A percentile compares a stretch with the other conserved stretches of the same genome.
Conservation (phyloP, 1,140 invertebrate genomes). For the Oryctes rhinoceros region DNA sequence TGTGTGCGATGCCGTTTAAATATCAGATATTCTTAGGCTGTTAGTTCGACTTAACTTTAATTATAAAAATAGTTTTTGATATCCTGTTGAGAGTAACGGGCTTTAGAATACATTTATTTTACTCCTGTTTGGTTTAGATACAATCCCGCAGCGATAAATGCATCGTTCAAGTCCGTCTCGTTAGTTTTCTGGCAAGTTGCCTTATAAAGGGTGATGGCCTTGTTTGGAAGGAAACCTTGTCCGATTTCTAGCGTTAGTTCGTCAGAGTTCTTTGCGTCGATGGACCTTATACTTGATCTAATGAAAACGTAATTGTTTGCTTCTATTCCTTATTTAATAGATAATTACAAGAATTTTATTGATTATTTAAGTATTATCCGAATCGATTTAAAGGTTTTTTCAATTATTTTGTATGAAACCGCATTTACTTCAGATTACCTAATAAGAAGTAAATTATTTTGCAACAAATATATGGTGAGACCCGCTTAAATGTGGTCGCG, state of each 20-base stretch:
- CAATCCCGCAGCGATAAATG: background rate
- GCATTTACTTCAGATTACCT: too few species aligned
- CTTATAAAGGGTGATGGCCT: slow-evolving; percentile 17
- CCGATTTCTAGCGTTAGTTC: slow-evolving; percentile 9
- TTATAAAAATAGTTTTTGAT: background rate
- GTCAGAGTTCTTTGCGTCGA: background rate
- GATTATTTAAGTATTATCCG: too few species aligned
- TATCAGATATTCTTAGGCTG: too few species aligned
- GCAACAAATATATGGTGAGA: too few species aligned
- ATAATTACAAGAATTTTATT: too few species aligned
- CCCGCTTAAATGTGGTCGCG: too few species aligned
- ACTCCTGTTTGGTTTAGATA: background rate
- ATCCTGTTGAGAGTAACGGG: background rate
- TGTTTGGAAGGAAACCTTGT: slow-evolving; percentile 18
- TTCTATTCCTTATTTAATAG: too few species aligned
- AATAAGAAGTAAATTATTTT: too few species aligned
- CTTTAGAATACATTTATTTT: background rate
- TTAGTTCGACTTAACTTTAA: background rate
- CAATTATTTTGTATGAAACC: too few species aligned
- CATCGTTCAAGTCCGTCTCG: background rate
- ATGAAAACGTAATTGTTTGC: background rate
- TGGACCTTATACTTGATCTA: background rate
- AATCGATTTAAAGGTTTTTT: too few species aligned
- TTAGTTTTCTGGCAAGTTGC: slow-evolving; percentile 21
- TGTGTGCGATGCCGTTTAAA: too few species aligned